Evolutionary conservation across 2,888 invertebrate genomes (phyloP).

Genomic region (Volucella zonaria): DNA sequence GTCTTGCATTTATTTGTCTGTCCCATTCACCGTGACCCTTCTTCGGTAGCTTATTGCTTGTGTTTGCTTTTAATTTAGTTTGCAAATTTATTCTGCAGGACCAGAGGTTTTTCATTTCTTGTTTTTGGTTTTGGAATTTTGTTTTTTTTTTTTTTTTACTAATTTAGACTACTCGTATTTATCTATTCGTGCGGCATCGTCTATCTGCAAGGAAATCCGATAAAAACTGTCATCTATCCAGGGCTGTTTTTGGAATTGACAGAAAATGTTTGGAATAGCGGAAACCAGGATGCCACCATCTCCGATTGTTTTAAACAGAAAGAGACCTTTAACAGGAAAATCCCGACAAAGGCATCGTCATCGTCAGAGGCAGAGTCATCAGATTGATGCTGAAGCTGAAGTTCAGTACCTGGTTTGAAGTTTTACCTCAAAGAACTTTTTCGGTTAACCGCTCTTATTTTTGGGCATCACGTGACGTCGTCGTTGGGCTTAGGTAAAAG

Average conservation of each 20-base stretch:
- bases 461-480: conserved; percentile 13
- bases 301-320: conserved; percentile 36
- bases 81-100: conserved; percentile 70
- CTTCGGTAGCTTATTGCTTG: conserved; percentile 24
- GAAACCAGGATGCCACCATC: conserved; percentile 23
- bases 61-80: conserved; percentile 72
- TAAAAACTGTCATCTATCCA: no score
- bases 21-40: conserved; percentile 1
- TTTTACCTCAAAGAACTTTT: conserved; percentile 50
- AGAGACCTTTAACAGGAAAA: not conserved
- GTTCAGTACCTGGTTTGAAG: conserved; percentile 32
- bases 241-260: not conserved
- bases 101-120: conserved; percentile 11
- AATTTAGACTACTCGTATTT: not conserved
- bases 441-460: conserved; percentile 47
- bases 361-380: not conserved
- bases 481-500: no score
- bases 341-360: not conserved
- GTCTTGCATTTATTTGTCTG: conserved; percentile 54
- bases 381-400: conserved; percentile 39
- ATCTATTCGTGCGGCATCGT: not conserved
- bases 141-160: conserved; percentile 9
- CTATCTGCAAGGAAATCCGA: not conserved
- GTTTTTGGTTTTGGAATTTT: no score
- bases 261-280: conserved; percentile 10